Conservation (phyloP, 2,113 vertebrate species). For the Archilochus colubris region DNA sequence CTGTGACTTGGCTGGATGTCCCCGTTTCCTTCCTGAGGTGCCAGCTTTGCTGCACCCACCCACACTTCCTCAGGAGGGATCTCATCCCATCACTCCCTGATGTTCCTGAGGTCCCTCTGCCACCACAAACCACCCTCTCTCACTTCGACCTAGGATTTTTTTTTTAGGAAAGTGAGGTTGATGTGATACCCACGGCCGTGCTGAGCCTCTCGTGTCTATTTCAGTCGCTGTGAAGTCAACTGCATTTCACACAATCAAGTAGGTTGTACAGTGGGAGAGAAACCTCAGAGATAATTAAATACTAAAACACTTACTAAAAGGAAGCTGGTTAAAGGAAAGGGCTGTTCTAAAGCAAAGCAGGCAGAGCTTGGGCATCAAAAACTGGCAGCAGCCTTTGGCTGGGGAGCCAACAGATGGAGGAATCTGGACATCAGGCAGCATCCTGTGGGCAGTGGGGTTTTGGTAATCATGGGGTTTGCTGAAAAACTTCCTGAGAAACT, state of each 20-base stretch:
- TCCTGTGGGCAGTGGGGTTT: background rate
- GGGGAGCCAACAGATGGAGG: background rate
- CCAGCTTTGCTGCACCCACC: background rate
- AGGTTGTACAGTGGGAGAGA: background rate
- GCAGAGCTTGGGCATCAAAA: background rate
- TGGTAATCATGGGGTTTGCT: fast-evolving
- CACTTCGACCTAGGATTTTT: background rate
- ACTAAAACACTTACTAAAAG: background rate
- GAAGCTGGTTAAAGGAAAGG: background rate
- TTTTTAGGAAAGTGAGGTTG: background rate
- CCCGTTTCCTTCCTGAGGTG: background rate
- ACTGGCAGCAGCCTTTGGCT: background rate
- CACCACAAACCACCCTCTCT: background rate
- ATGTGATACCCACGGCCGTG: background rate
- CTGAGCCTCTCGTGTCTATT: background rate
- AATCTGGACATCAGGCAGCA: background rate
- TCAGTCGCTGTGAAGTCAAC: background rate
- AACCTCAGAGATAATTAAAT: background rate
- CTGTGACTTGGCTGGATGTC: background rate
- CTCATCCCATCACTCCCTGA: fast-evolving
- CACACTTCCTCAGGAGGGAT: background rate
- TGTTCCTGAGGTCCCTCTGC: background rate
- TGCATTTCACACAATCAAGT: background rate
- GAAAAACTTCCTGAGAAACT: background rate
- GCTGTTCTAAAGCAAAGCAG: background rate